These are phyloP conservation scores for Micoletzkya japonica DNA, from an alignment of 2,888 invertebrate species.

Conservation along the genomic window DNA sequence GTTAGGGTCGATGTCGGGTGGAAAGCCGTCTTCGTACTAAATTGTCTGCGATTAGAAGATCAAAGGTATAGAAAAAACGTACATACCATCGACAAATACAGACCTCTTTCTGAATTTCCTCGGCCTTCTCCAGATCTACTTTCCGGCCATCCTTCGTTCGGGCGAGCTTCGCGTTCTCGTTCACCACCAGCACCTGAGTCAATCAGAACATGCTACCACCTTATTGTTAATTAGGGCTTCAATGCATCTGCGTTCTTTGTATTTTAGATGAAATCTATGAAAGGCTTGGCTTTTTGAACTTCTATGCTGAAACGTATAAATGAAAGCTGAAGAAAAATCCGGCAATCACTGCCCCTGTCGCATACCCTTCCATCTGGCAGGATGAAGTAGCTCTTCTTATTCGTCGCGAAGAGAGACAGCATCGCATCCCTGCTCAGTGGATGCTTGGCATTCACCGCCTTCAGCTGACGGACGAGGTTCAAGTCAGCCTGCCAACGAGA, in stretches of 20 bases:
- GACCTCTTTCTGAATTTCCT: too few species aligned
- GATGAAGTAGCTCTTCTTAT: conserved; percentile 27
- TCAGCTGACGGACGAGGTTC: conserved; percentile 11
- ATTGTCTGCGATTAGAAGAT: too few species aligned
- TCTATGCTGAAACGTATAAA: background rate
- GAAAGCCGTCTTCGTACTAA: too few species aligned
- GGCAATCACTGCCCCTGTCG: background rate
- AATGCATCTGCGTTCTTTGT: background rate
- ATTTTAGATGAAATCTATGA: background rate
- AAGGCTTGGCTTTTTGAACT: background rate
- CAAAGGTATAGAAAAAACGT: too few species aligned
- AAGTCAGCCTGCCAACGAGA: conserved; percentile 1
- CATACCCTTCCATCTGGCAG: conserved; percentile 25
- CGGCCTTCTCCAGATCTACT: conserved; percentile 8
- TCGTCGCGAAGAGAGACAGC: conserved; percentile 23
- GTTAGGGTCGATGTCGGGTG: too few species aligned
- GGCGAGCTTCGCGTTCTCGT: conserved; percentile 17
- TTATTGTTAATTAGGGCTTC: background rate
- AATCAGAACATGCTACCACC: background rate
- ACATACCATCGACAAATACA: too few species aligned
- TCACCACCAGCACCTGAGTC: conserved; percentile 24
- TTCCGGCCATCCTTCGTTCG: conserved; percentile 18
- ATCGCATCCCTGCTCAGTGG: conserved; percentile 11
- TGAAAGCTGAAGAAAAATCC: background rate
- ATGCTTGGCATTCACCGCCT: conserved; percentile 16